Evolutionary conservation across 2,888 invertebrate species (phyloP).

Genomic region (Himalopsyche tibetana): DNA sequence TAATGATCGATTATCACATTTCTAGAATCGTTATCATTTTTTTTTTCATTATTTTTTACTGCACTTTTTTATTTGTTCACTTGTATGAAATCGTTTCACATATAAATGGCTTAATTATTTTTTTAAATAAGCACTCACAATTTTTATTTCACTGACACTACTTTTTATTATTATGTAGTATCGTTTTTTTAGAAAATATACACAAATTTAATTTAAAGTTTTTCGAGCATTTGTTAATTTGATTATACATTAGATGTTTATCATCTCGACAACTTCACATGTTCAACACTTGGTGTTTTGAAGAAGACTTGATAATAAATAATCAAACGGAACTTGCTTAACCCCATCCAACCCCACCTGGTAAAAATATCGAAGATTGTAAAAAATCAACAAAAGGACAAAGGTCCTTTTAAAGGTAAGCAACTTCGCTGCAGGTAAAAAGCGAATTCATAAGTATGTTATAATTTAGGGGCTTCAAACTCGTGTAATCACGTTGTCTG

Average conservation of each 20-base stretch:
- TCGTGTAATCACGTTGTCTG: background rate
- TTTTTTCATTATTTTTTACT: too few relatives aligned
- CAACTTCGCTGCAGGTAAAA: slow-evolving; percentile 57
- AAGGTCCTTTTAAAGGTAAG: slow-evolving; percentile 59
- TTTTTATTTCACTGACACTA: too few relatives aligned
- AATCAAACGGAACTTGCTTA: slow-evolving; percentile 57
- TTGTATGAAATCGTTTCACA: too few relatives aligned
- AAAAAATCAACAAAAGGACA: slow-evolving; percentile 63
- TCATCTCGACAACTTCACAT: slow-evolving; percentile 6
- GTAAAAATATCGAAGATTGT: slow-evolving; percentile 59
- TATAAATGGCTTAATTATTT: too few relatives aligned
- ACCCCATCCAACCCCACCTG: slow-evolving; percentile 58
- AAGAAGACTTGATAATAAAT: slow-evolving; percentile 63
- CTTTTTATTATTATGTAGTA: too few relatives aligned
- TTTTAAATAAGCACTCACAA: too few relatives aligned
- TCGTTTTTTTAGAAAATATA: too few relatives aligned
- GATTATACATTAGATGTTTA: background rate
- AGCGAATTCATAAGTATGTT: slow-evolving; percentile 49
- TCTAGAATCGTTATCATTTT: too few relatives aligned
- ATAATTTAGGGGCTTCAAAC: slow-evolving; percentile 47
- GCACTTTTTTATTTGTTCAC: too few relatives aligned
- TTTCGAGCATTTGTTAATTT: too few relatives aligned
- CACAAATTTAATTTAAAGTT: too few relatives aligned
- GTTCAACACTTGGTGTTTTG: slow-evolving; percentile 56
- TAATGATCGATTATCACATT: too few relatives aligned